Percentiles rank a stretch among this genome's conserved stretches.
These are phyloP conservation scores for Teinopalpus imperialis DNA, from an alignment of 2,888 invertebrate species.

Conservation along the genomic window DNA sequence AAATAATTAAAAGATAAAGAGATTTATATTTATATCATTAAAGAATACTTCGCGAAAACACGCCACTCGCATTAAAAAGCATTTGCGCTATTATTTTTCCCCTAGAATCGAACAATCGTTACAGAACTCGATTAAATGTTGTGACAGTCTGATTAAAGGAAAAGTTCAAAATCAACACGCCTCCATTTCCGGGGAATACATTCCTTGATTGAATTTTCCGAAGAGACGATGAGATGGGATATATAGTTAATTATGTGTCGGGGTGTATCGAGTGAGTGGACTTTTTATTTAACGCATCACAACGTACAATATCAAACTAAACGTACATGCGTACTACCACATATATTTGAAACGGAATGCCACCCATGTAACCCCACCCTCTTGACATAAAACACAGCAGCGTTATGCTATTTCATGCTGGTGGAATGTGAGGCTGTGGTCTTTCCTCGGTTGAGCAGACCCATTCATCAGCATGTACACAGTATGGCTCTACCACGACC, in stretches of 20 bases:
- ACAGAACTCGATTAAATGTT: neutral
- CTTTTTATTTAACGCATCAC: conserved; percentile 1
- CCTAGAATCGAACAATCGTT: conserved; percentile 7
- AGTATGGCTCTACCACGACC: too few relatives aligned
- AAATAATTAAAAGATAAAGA: too few relatives aligned
- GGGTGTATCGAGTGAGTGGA: neutral
- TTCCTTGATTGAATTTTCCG: conserved; percentile 15
- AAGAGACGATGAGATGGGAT: neutral
- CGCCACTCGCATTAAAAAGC: neutral
- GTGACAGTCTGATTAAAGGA: conserved; percentile 18
- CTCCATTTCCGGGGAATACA: conserved; percentile 10
- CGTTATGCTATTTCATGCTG: too few relatives aligned
- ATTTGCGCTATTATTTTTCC: neutral
- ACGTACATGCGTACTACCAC: too few relatives aligned
- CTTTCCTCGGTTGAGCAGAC: too few relatives aligned
- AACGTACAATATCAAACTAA: too few relatives aligned
- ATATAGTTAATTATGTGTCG: conserved; percentile 1
- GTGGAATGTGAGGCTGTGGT: too few relatives aligned
- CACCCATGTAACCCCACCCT: too few relatives aligned
- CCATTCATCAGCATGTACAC: too few relatives aligned
- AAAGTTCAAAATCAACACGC: conserved; percentile 18
- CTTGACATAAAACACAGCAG: too few relatives aligned
- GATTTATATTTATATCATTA: too few relatives aligned
- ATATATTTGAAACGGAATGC: too few relatives aligned
- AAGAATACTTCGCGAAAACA: neutral